These are phyloP conservation scores for Dromius quadrimaculatus DNA, from an alignment of 2,888 invertebrate genomes.

Conservation along the genomic window DNA sequence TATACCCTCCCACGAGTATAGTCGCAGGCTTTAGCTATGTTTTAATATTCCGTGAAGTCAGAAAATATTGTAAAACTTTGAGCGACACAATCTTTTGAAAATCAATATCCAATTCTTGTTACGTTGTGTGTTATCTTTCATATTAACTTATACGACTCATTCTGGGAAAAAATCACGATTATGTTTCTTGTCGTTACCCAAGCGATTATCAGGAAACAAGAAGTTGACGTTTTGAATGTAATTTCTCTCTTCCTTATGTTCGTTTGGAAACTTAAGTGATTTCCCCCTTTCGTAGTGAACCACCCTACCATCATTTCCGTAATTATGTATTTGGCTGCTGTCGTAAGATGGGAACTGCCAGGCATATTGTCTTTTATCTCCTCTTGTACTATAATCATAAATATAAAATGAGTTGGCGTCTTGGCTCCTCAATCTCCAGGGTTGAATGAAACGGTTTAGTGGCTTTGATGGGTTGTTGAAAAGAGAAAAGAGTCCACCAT, in stretches of 20 bases:
- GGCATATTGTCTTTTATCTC: conserved; percentile 41
- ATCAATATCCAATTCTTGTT: no score
- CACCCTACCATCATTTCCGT: conserved; percentile 40
- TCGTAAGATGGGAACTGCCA: conserved; percentile 45
- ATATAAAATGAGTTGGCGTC: conserved; percentile 29
- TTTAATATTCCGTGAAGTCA: no score
- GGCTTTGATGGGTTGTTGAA: conserved; percentile 68
- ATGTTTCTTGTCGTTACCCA: not conserved
- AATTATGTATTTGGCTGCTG: conserved; percentile 38
- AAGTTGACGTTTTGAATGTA: not conserved
- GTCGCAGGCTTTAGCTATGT: no score
- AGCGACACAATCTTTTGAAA: no score
- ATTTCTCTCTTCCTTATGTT: not conserved
- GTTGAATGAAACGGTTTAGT: conserved; percentile 9
- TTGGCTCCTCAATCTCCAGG: not conserved
- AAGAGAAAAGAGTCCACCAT: conserved; percentile 87
- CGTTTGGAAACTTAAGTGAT: conserved; percentile 43
- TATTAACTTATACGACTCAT: no score
- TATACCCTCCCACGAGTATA: no score
- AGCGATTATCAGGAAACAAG: conserved; percentile 36
- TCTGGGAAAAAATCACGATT: not conserved
- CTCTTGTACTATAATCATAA: conserved; percentile 27
- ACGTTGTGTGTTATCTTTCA: no score
- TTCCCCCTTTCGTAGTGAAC: conserved; percentile 27
- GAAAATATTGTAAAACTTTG: no score